These are phyloP conservation scores for Lacerta viridis DNA, from an alignment of 2,797 vertebrate species.

Conservation along the genomic window DNA sequence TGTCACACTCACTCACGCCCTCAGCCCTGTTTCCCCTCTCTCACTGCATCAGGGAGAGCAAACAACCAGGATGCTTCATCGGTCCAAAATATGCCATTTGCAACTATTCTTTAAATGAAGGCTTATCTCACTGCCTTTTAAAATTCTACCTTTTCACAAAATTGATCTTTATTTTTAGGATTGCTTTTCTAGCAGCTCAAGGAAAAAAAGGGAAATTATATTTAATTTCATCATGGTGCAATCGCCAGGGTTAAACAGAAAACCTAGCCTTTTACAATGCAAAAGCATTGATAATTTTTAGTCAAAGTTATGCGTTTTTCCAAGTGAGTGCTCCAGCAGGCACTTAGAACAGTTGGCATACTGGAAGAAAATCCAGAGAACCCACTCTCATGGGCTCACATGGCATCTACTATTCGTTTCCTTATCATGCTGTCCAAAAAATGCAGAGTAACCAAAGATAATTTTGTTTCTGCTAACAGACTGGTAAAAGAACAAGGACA, in stretches of 20 bases:
- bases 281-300: not conserved
- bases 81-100: constrained; percentile 24
- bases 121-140: constrained; percentile 18
- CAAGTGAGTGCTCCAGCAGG: not conserved
- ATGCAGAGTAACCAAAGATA: not conserved
- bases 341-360: not conserved
- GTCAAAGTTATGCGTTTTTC: not conserved
- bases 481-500: constrained; percentile 41
- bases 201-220: constrained; percentile 42
- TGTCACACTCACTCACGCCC: too few relatives aligned
- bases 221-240: not conserved
- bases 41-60: not conserved
- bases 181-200: constrained; percentile 35
- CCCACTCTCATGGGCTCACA: too few relatives aligned
- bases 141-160: constrained; percentile 44
- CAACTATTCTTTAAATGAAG: constrained; percentile 61
- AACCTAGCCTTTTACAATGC: constrained; percentile 17
- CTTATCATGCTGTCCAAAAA: not conserved
- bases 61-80: not conserved
- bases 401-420: not conserved
- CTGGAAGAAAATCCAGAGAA: not conserved
- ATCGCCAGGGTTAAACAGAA: too few relatives aligned
- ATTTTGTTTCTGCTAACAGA: constrained; percentile 25
- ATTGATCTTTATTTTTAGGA: constrained; percentile 55
- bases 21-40: too few relatives aligned